Base-by-base conservation (phyloP, 2,113 vertebrate genomes). In the Corapipo altera region DNA sequence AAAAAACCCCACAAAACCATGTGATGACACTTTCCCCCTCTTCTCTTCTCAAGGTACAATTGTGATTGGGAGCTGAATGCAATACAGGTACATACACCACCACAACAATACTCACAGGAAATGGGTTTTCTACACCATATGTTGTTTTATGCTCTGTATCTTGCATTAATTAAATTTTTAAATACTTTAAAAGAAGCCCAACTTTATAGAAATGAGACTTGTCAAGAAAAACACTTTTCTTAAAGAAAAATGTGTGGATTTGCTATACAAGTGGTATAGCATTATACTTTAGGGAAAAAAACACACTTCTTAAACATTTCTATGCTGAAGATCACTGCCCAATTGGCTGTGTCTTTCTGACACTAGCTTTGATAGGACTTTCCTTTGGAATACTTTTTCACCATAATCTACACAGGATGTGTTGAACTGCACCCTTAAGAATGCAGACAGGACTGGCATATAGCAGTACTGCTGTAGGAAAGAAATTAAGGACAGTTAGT, bases 401-500 rank as follows among this genome's bases (percentile, higher is more conserved):
- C 99, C 99, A 99, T 99, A 99, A 99, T 99, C 99, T 99, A 99
- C 99, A 99, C 99, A 99, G 99, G 99, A 99, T 98, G 99, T 99
- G 99, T 99, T 99, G 99, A 99, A 99, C 99, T 99, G 99, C 99
- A 99, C 99, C 99, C 99, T 99, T 99, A 99, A 99, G 99, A 99
- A 99, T 99, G 99, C 99, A 99, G 99, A 99, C 99, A 99, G 99
- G 99, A 99, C 99, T 99, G 99, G 99, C 99, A 99, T 99, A 99
- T 99, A 99, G 99, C 99, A 99, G 99, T 99, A 99, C 99, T 99
- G 99, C 99, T 99, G 99, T 99, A 99, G 99, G 99, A 99, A 99
- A 99, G 99, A 99, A 99, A 99, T 99, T 99, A 99, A 99, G 99
- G 99, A 99, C 99, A 99, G 99, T 99, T 99, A 99, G 99, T 99